phyloP scores from a whole-genome alignment of 2,113 vertebrate genomes.

The Nestor notabilis region DNA sequence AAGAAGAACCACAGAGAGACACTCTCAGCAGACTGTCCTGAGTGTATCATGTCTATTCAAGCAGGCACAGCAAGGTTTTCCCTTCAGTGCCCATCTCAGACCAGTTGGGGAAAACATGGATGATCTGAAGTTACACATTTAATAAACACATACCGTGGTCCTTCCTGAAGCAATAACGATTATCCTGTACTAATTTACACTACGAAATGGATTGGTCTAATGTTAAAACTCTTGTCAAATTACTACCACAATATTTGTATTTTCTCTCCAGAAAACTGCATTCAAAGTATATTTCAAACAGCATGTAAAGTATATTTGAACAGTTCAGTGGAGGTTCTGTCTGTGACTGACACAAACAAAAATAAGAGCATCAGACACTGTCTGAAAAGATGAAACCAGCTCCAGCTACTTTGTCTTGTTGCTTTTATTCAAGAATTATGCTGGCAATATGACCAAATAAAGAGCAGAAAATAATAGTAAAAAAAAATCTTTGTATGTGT shows the following conservation, averaged over 20 bases:
- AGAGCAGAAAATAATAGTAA: neutral
- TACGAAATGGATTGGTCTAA: neutral
- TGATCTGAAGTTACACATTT: neutral
- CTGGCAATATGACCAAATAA: neutral
- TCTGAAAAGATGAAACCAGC: neutral
- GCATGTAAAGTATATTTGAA: neutral
- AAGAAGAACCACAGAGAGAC: neutral
- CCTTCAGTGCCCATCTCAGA: neutral
- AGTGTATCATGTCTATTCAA: neutral
- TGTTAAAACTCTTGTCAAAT: neutral
- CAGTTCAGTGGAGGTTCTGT: neutral
- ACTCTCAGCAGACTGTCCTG: neutral
- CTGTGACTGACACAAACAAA: neutral
- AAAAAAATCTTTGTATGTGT: neutral
- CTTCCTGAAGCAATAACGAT: neutral
- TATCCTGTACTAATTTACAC: neutral
- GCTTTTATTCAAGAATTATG: neutral
- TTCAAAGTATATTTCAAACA: neutral
- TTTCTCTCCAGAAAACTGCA: neutral
- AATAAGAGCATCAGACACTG: neutral
- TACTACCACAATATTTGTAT: neutral
- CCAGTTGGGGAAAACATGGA: neutral
- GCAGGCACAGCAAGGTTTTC: neutral
- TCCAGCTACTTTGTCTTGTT: neutral
- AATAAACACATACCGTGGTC: neutral